Percentiles rank a stretch among this genome's conserved stretches.
Conservation (phyloP, 2,888 invertebrate genomes). For the Tenthredo amoena region DNA sequence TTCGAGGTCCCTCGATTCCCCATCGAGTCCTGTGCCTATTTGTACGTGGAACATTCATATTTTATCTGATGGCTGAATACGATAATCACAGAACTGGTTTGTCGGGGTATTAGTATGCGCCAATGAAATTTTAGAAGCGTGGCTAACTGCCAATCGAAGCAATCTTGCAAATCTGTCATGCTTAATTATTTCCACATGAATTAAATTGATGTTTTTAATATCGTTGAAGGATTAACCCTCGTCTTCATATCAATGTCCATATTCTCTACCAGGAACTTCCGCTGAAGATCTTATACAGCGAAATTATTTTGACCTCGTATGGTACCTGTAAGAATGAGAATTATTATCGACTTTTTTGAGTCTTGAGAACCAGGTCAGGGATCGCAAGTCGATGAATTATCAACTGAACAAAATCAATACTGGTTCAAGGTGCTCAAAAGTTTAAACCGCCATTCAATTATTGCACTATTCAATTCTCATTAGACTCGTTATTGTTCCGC, state of each 20-base stretch:
- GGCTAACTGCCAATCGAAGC: background rate
- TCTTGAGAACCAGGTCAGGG: conserved; percentile 45
- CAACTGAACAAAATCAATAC: conserved; percentile 11
- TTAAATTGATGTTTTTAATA: background rate
- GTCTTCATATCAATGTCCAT: background rate
- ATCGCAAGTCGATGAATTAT: conserved; percentile 11
- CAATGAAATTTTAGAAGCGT: background rate
- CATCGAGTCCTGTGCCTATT: background rate
- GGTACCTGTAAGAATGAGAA: background rate
- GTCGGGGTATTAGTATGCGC: background rate
- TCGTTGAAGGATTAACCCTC: background rate
- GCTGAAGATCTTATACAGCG: background rate
- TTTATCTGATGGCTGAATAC: conserved; percentile 19
- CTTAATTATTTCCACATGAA: background rate
- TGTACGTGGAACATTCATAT: background rate
- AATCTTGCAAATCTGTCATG: background rate
- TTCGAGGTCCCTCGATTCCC: background rate
- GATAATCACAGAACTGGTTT: conserved; percentile 13
- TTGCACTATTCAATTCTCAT: background rate
- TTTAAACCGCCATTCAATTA: conserved; percentile 9
- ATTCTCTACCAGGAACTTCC: conserved; percentile 31
- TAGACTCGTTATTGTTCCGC: background rate
- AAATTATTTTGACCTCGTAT: conserved; percentile 30
- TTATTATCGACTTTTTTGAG: conserved; percentile 39
- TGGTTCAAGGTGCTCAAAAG: conserved; percentile 31